Evolutionary conservation across 2,113 vertebrate genomes (phyloP), one percentile per base, ranked within the genome.

Genomic region (Pseudorasbora parva): DNA sequence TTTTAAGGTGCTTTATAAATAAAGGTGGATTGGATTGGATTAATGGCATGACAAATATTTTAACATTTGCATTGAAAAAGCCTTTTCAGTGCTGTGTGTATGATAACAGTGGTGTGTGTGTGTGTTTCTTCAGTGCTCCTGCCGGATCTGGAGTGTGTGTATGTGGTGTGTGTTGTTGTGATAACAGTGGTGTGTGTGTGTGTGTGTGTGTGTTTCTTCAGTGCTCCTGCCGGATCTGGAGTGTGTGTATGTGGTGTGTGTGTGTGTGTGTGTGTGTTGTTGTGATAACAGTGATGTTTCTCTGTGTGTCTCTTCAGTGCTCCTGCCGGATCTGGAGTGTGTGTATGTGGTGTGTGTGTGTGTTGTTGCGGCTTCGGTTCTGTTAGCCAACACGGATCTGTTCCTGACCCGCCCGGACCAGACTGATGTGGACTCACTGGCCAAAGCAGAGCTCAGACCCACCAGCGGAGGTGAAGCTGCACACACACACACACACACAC

Each of bases 311-410:
- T 56, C 14, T 33, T 11, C 43, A 33, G 78, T 82, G 30, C 74
- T 71, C 68, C 41, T 76, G 5, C 59, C 21, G 59, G 77, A 41
- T 80, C 11, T 43, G 2, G 79, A 43, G 21, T 33, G 51, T 27
- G 4, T 77, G 21, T 82, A 25, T 37, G 69, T 78, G 83, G 51
- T 76, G 9, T 27, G 10, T 8, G 64, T 80, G 76, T 75, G 57
- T 83, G 49, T 87, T 71, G 19, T 75, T 23, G 30, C 49, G 1
- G 47, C 45, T 19, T 68, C 3, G 1, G 2, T 76, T 57, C 80
- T 87, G 69, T 27, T 87, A 80, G 76, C 82, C 27, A 87, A 85
- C 84, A 80, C 84, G 0, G 60, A 87, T 73, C 75, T 87, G 69
- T 76, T 87, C n/a, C 80, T 85, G 75, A 25, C 12, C 5, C 69